Conservation (phyloP, 2,888 invertebrate species). For the Papilio gigon region DNA sequence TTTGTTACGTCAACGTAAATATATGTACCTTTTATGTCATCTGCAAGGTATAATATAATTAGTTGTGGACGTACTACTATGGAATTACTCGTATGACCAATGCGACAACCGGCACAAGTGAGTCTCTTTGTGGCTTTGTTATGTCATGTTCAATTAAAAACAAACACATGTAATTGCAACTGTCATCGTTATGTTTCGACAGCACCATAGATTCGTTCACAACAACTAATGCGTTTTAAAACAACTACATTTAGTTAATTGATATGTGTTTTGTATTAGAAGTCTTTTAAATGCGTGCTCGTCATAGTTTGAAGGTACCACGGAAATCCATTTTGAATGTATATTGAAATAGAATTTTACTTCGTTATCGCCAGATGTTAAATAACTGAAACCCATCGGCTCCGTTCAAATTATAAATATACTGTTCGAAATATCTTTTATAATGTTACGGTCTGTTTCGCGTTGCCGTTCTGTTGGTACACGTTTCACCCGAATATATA, state of each 20-base stretch:
- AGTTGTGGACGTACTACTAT: conserved; percentile 19
- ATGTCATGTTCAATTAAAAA: conserved; percentile 17
- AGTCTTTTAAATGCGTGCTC: too few relatives aligned
- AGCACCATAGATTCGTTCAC: neutral
- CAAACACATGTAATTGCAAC: neutral
- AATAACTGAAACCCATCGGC: conserved; percentile 5
- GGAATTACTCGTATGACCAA: conserved; percentile 28
- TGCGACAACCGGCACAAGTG: conserved; percentile 5
- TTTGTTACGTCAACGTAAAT: neutral
- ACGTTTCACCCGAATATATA: conserved; percentile 3
- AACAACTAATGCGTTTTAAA: neutral
- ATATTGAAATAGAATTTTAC: conserved; percentile 16
- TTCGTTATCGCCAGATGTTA: conserved; percentile 9
- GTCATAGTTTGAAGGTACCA: neutral
- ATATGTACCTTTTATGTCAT: conserved; percentile 6
- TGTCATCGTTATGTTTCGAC: neutral
- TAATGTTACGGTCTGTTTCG: conserved; percentile 6
- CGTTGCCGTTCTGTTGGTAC: neutral
- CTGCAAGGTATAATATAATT: conserved; percentile 9
- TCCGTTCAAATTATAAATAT: conserved; percentile 19
- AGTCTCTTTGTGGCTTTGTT: conserved; percentile 18
- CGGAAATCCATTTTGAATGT: conserved; percentile 13
- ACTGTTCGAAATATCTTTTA: conserved; percentile 5
- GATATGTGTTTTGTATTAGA: too few relatives aligned
- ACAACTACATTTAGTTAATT: neutral